Evolutionary conservation across 1,140 invertebrate genomes (phyloP).

Genomic region (Solenopsis invicta): DNA sequence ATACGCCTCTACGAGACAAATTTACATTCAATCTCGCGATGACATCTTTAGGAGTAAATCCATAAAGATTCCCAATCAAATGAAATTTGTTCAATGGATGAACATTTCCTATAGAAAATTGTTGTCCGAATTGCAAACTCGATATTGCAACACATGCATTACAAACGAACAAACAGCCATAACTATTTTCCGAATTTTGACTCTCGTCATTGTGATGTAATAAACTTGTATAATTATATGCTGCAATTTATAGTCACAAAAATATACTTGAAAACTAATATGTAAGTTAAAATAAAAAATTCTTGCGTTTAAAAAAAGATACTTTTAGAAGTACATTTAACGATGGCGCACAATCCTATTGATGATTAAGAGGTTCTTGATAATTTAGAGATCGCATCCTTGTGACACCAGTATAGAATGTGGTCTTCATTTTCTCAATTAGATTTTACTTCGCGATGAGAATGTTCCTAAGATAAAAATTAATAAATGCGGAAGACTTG

Average conservation of each 20-base stretch:
- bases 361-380: not conserved
- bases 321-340: not conserved
- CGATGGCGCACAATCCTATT: not conserved
- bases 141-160: not conserved
- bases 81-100: not conserved
- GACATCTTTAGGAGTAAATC: constrained; percentile 18
- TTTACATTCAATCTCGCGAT: constrained; percentile 23
- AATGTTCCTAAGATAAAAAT: not conserved
- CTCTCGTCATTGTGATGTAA: not conserved
- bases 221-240: not conserved
- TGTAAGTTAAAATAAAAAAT: not conserved
- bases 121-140: not conserved
- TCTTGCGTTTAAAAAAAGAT: not conserved
- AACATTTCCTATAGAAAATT: constrained; percentile 2
- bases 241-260: not conserved
- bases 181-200: not conserved
- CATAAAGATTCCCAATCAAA: not conserved
- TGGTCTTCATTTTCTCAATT: not conserved
- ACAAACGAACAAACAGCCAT: not conserved
- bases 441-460: not conserved
- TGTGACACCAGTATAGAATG: not conserved
- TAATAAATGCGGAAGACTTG: constrained; percentile 1
- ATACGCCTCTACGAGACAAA: not conserved
- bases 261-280: too few species aligned
- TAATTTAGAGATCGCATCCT: not conserved